Percentiles rank a stretch among this genome's conserved stretches.
Conservation (phyloP, 2,113 vertebrate species). For the Elephantulus edwardii region DNA sequence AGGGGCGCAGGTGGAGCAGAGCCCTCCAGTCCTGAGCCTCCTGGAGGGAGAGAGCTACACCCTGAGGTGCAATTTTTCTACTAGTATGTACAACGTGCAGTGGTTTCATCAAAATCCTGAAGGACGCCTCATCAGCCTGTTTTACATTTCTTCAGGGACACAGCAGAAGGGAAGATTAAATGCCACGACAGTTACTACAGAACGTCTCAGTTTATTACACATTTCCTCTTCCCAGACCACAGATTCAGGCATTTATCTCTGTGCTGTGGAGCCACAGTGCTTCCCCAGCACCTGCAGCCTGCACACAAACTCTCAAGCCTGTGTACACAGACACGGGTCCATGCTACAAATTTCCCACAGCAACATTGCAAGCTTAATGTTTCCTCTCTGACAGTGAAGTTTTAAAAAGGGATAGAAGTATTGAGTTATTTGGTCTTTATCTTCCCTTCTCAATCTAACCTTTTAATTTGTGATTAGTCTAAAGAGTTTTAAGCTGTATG, state of each 20-base stretch:
- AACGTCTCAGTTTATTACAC: not conserved
- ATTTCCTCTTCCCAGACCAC: constrained; percentile 30
- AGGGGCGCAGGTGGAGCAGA: constrained; percentile 38
- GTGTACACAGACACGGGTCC: too few species aligned
- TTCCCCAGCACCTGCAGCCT: constrained; percentile 17
- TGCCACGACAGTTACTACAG: rapidly evolving
- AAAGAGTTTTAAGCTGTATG: too few species aligned
- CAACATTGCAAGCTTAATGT: not conserved
- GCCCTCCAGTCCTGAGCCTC: constrained; percentile 1
- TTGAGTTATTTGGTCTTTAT: too few species aligned
- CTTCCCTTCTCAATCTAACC: too few species aligned
- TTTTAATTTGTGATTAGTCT: too few species aligned
- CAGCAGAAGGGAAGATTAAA: constrained; percentile 19
- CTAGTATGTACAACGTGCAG: rapidly evolving
- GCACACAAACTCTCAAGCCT: not conserved
- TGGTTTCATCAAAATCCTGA: constrained; percentile 45
- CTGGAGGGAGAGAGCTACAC: constrained; percentile 17
- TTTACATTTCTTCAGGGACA: constrained; percentile 21
- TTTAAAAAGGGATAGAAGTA: not conserved
- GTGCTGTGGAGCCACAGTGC: not conserved
- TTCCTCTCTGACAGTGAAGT: not conserved
- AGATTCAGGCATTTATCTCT: constrained; percentile 56
- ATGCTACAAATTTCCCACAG: rapidly evolving
- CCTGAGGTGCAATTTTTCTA: constrained; percentile 44
- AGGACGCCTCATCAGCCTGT: not conserved